Percentiles rank a stretch among this genome's conserved stretches.
phyloP scores from a whole-genome alignment of 2,797 vertebrate genomes.

The Sparidentex hasta region DNA sequence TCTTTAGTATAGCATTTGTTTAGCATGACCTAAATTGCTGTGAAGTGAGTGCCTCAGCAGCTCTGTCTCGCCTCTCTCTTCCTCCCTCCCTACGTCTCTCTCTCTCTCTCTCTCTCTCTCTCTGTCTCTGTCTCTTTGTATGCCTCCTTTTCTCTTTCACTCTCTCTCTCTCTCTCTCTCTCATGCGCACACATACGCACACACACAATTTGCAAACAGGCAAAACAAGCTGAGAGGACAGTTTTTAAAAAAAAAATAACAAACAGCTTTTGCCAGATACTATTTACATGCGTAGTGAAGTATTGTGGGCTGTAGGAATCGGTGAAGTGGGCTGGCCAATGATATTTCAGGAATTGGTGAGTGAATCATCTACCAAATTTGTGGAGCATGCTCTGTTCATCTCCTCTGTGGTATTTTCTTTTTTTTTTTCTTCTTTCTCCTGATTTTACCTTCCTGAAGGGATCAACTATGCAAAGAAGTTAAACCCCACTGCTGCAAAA shows the following conservation, averaged over 20 bases:
- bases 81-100: slow-evolving; percentile 44
- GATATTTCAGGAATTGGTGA: slow-evolving; percentile 58
- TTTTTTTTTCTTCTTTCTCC: not conserved
- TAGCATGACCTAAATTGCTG: slow-evolving; percentile 84
- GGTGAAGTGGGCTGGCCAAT: slow-evolving; percentile 58
- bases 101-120: slow-evolving; percentile 50
- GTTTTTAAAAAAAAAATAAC: slow-evolving; percentile 20
- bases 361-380: slow-evolving; percentile 65
- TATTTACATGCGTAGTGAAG: slow-evolving; percentile 57
- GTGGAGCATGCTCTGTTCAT: slow-evolving; percentile 54
- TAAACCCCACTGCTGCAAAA: slow-evolving; percentile 56
- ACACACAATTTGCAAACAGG: slow-evolving; percentile 51
- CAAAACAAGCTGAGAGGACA: slow-evolving; percentile 68
- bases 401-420: slow-evolving; percentile 14
- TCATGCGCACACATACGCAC: slow-evolving; percentile 12
- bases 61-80: slow-evolving; percentile 76
- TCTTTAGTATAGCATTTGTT: slow-evolving; percentile 78
- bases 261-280: slow-evolving; percentile 59
- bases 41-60: slow-evolving; percentile 82
- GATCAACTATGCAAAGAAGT: slow-evolving; percentile 72
- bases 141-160: slow-evolving; percentile 49
- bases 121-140: slow-evolving; percentile 47
- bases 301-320: slow-evolving; percentile 63
- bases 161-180: slow-evolving; percentile 24
- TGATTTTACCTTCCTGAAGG: slow-evolving; percentile 61